Evolutionary conservation across 2,113 vertebrate genomes (phyloP), one percentile per base, ranked within the genome.

Genomic region (Toxostoma redivivum): DNA sequence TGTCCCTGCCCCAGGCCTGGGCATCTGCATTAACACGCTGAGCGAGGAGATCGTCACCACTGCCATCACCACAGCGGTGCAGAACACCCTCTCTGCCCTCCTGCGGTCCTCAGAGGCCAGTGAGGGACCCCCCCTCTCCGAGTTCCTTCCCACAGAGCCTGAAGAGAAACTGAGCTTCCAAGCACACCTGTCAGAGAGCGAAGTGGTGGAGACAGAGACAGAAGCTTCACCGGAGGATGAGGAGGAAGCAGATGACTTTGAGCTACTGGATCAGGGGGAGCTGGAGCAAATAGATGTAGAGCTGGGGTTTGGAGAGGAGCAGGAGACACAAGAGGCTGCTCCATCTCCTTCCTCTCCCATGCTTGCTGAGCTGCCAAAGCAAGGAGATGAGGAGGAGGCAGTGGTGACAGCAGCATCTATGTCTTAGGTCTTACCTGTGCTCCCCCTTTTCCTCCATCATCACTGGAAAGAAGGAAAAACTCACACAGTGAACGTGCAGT

Each of bases 201-300:
- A 95, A 91, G 90, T 8, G 28, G 95, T 74, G 78, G 96, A 95
- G 73, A 25, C 62, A 31, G 95, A 96, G 80, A 81, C 95, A 47
- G 92, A 79, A 35, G 81, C 95, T 90, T 94, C 88, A 83, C 97
- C 94, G 0, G 97, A 95, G 86, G 98, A 90, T 50, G 98, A 99
- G 67, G 99, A 99, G 97, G 96, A 98, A 95, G 97, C 96, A 61
- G 98, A 98, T 97, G 99, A 99, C 98, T 99, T 99, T 97, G 99
- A 99, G 98, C 98, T 99, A 88, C 98, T 99, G 98, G 99, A 99
- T 98, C 99, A 99, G 98, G 99, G 98, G 88, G 99, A 99, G 98
- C 98, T 99, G 98, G 99, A 99, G 94, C 98, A 98, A 96, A 97
- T 98, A 92, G 98, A 99, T 72, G 98, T 98, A 53, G 99, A 98